phyloP scores from a whole-genome alignment of 2,797 vertebrate genomes.

The Ibycter americanus region DNA sequence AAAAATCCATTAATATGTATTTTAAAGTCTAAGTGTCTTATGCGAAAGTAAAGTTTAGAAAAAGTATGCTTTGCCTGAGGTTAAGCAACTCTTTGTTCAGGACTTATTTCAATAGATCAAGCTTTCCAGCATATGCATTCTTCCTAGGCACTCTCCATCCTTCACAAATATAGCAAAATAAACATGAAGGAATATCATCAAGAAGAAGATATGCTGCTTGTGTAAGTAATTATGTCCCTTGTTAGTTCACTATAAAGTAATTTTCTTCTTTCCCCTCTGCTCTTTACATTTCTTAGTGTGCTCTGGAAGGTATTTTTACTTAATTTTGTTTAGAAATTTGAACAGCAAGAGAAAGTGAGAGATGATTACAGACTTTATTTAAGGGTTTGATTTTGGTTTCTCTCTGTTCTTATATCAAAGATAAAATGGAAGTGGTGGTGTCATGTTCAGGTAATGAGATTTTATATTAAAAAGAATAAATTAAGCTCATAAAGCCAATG shows the following conservation, averaged over 20 bases:
- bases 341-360: constrained; percentile 82
- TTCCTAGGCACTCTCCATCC: background rate
- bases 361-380: constrained; percentile 98
- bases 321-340: constrained; percentile 89
- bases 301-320: constrained; percentile 81
- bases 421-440: constrained; percentile 85
- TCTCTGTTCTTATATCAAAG: constrained; percentile 99
- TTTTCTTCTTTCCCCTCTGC: background rate
- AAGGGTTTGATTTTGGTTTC: constrained; percentile 99
- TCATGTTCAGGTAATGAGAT: constrained; percentile 95
- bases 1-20: background rate
- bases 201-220: constrained; percentile 28
- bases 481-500: constrained; percentile 80
- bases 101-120: constrained; percentile 17
- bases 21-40: constrained; percentile 35
- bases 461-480: constrained; percentile 90
- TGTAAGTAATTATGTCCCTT: constrained; percentile 81
- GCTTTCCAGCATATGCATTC: background rate
- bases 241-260: constrained; percentile 88
- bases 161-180: constrained; percentile 15
- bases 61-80: constrained; percentile 62
- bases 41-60: constrained; percentile 45
- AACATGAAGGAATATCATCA: constrained; percentile 23
- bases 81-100: constrained; percentile 58
- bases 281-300: constrained; percentile 77